Evolutionary conservation across 2,797 vertebrate species (phyloP), one percentile per base, ranked within the genome.

Genomic region (Girardinus metallicus): DNA sequence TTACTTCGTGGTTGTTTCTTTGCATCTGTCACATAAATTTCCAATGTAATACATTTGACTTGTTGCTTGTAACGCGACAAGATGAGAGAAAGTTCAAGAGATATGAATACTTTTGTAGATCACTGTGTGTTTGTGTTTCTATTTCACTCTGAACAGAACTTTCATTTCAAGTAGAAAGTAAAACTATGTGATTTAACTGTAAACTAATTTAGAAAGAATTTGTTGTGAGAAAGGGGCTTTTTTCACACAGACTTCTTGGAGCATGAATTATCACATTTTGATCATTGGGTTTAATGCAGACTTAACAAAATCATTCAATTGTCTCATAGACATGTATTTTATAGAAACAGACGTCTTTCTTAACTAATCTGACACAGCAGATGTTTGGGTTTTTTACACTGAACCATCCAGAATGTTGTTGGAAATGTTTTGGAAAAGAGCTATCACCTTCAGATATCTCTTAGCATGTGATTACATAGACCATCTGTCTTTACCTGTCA

Each of bases 401-500:
- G 15, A 41, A 46, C 53, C 55, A 76, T 4, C 47, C 41, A 78
- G 47, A 31, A 21, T 80, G 72, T 71, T 78, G 57, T 49, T 62
- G 51, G 31, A 73, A 62, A 31, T 29, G 68, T 47, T 47, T 62
- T 62, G 51, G 26, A 73, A 73, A 41, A 23, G 66, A 49, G 66
- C 74, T 41, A 70, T 44, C 44, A 47, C 51, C 34, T 76, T 26
- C 2, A 44, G 10, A 34, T 34, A 55, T 49, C 26, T 6, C 36
- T 74, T 51, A 47, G 36, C 78, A 26, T n/a, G 26, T 76, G 51
- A 60, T 72, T 76, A 73, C 68, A 49, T 62, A 41, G 76, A 34
- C 53, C 66, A 76, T 81, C 74, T 76, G 66, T 43, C 66, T 80
- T n/a, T 71, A 43, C 68, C n/a, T 79, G 74, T 76, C 79, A 72